Base-by-base conservation (phyloP, 2,888 invertebrate species). In the Deroplatys truncata region DNA sequence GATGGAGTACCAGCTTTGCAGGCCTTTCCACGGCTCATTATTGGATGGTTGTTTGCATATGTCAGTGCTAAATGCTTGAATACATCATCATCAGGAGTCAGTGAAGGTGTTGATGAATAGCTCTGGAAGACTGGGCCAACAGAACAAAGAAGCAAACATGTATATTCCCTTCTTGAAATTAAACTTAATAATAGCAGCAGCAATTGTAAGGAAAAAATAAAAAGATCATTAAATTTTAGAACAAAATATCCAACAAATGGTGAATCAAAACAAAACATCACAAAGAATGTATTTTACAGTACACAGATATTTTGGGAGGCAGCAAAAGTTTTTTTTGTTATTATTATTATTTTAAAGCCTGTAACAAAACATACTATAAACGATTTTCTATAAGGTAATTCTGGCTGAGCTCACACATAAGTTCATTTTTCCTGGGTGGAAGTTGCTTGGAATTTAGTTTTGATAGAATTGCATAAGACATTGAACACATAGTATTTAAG, bases 41-140 rank as follows among this genome's bases (percentile, higher is more conserved):
- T 93, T 20, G 93, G 93, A 92, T 96, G 96, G 90, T 94, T 94
- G 86, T 93, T 93, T 9, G 96, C 94, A 92, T 96, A 96, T 0
- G 94, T 93, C 85, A 93, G 93, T 1, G 96, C 94, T 90, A 96
- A 92, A 92, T 95, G 94, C 87, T 93, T 93, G 92, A 96, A 96
- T 1, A 96, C 95, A 91, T 96, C 96, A 91, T 96, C 95, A 92
- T 96, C 96, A 3, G 96, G 95, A n/a, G 95, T 94, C 89, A 94
- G 91, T 28, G 95, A 94, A 49, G 94, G 93, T 3, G 92, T 94
- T 91, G 97, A 97, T 72, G 96, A 95, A 93, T 97, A 97, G 93
- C 96, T 97, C 95, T 98, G 97, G 94, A 98, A 98, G 94, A 98
- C 98, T 98, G 95, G 94, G 92, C 91, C 89, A 86, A 88, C 90